Evolutionary conservation across 2,888 invertebrate species (phyloP), one percentile per base, ranked within the genome.

Genomic region (Tridacna gigas): DNA sequence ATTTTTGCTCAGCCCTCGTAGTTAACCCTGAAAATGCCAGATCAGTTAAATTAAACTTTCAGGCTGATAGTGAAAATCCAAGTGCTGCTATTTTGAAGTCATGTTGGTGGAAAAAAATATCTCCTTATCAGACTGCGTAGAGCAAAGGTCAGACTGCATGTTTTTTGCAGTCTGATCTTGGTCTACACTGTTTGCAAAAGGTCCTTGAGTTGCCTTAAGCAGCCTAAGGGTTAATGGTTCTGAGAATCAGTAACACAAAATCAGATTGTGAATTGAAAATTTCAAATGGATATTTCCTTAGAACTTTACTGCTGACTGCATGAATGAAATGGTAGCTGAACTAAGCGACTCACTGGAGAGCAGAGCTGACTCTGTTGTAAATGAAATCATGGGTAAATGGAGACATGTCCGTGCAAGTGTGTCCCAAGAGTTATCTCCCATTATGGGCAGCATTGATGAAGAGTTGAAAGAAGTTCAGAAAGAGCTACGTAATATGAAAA

Each of bases 321-420:
- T 90, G 61, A 74, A 87, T 66, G 67, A 84, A 11, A 60, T 83
- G 63, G 83, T 79, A 48, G 78, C 77, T 60, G 86, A 87, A 22
- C 26, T 84, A n/a, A 86, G 84, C 69, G 67, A 77, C 26, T 77
- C 86, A 26, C 71, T 90, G 25, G 69, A 79, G 18, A 78, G 76
- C 13, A 73, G 80, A 12, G 74, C 84, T 15, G 79, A 79, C 11
- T 83, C 83, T 9, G 73, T 90, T 20, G 86, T 83, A 45, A 65
- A 77, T 47, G 86, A 91, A 71, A 77, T 92, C 51, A 81, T 89
- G 25, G 76, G 78, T 25, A 91, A 91, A 79, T 91, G 90, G 79
- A 48, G 81, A n/a, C 71, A 81, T 28, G 84, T 92, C 63, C 85
- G 86, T 47, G 63, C 82, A 13, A 91, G 91, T 74, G 56, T 92